Base-by-base conservation (phyloP, 1,140 invertebrate species). In the Contarinia nasturtii region DNA sequence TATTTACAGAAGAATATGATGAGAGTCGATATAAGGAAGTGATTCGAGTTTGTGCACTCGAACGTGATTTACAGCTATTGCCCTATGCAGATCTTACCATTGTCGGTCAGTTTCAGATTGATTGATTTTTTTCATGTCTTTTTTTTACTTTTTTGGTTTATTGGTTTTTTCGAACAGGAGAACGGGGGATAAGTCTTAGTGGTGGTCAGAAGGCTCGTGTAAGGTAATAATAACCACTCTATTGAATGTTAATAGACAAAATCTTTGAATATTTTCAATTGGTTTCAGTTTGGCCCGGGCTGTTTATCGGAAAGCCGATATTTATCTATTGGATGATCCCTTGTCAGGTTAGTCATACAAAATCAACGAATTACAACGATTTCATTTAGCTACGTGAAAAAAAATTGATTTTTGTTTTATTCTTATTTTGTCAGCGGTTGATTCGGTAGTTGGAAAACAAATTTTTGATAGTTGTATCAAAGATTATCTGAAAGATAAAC, bases 191-290 rank as follows among this genome's bases (percentile, higher is more conserved):
- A 43, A 72, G 73, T 11, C 58, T 77, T n/a, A 75, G 73, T 47
- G 83, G 84, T 1, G 82, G 84, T 11, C 84, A 88, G 64, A 75
- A 75, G 53, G 82, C 82, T 2, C 59, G 72, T 5, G 46, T 63
- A n/a, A n/a, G n/a, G n/a, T n/a, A n/a, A n/a, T n/a, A n/a, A n/a
- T n/a, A n/a, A n/a, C n/a, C n/a, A n/a, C n/a, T n/a, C n/a, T n/a
- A n/a, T n/a, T n/a, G n/a, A n/a, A n/a, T n/a, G n/a, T n/a, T n/a
- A n/a, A n/a, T n/a, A n/a, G n/a, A n/a, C n/a, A n/a, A n/a, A n/a
- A n/a, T n/a, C n/a, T n/a, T n/a, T n/a, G n/a, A n/a, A n/a, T n/a
- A n/a, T n/a, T n/a, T n/a, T n/a, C n/a, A n/a, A n/a, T n/a, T n/a
- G n/a, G n/a, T n/a, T n/a, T n/a, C 10, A 61, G 70, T 52, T 57